Evolutionary conservation across 2,797 vertebrate species (phyloP), one percentile per base, ranked within the genome.

Genomic region (Thunnus albacares): DNA sequence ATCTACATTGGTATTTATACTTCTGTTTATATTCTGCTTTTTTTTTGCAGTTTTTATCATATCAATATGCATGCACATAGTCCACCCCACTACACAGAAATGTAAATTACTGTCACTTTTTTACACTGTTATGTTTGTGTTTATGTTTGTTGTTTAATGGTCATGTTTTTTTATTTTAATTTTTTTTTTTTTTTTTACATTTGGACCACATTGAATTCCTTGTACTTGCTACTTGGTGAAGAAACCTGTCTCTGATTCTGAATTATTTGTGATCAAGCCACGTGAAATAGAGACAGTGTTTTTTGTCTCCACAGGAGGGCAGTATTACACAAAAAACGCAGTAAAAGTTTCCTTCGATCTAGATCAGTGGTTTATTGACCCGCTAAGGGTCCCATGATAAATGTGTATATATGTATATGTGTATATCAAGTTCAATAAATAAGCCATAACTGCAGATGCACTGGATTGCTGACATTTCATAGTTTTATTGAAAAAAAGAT

Each of bases 251-350:
- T 33, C 30, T 47, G 43, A 45, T 45, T 45, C 43, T 15, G 45
- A 49, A 6, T 28, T 7, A 53, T 43, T 15, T 14, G 5, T 41
- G 8, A 28, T 26, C n/a, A 52, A 55, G 18, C 1, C 11, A 70
- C 10, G n/a, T 15, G 2, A 30, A 43, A 53, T 14, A 71, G 55
- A 22, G 22, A 43, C 12, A 71, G n/a, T 17, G 1, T 43, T 2
- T 3, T 43, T 28, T 14, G 9, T 56, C 12, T 59, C 90, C 92
- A 91, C 83, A 71, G 2, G 93, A 75, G 78, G 90, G 90, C 90
- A 83, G 65, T 86, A 66, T 85, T 70, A 43, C 13, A 78, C 70
- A 76, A 56, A 38, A 38, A 60, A 52, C 12, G n/a, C 15, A 18
- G 3, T 5, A 4, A 15, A 3, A 26, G 9, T 5, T 20, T 2